Percentiles rank a stretch among this genome's conserved stretches.
Conservation (phyloP, 1,140 invertebrate genomes). For the Oreohelix idahoensis region DNA sequence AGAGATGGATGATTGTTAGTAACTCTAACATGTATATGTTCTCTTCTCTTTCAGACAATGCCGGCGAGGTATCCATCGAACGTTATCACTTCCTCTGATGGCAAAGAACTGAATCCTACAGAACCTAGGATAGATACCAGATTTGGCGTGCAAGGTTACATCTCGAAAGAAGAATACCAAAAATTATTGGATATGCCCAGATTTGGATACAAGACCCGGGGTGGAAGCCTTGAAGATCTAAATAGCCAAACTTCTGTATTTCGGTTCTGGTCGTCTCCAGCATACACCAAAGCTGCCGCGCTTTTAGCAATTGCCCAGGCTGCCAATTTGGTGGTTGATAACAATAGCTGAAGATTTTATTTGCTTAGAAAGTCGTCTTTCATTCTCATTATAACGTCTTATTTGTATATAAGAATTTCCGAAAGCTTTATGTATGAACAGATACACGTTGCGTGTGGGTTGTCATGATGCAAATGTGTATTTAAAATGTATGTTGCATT, state of each 20-base stretch:
- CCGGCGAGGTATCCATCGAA: slow-evolving; percentile 8
- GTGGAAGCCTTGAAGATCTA: slow-evolving; percentile 47
- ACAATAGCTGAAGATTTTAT: background rate
- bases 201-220: slow-evolving; percentile 26
- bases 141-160: slow-evolving; percentile 38
- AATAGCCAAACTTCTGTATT: slow-evolving; percentile 52
- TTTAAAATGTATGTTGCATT: no score
- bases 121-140: slow-evolving; percentile 7
- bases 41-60: slow-evolving; percentile 14
- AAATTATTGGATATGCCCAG: background rate
- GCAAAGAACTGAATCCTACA: background rate
- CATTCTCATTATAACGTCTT: no score
- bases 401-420: no score
- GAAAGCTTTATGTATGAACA: no score
- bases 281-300: slow-evolving; percentile 57
- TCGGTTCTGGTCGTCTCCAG: slow-evolving; percentile 59
- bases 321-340: slow-evolving; percentile 15
- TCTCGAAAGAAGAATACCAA: slow-evolving; percentile 28
- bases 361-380: no score
- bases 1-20: no score
- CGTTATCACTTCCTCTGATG: background rate
- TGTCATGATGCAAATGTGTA: no score
- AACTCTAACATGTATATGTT: no score
- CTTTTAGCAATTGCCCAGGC: slow-evolving; percentile 48
- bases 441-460: no score